Evolutionary conservation across 2,888 invertebrate genomes (phyloP).

Genomic region (Melieria crassipennis): DNA sequence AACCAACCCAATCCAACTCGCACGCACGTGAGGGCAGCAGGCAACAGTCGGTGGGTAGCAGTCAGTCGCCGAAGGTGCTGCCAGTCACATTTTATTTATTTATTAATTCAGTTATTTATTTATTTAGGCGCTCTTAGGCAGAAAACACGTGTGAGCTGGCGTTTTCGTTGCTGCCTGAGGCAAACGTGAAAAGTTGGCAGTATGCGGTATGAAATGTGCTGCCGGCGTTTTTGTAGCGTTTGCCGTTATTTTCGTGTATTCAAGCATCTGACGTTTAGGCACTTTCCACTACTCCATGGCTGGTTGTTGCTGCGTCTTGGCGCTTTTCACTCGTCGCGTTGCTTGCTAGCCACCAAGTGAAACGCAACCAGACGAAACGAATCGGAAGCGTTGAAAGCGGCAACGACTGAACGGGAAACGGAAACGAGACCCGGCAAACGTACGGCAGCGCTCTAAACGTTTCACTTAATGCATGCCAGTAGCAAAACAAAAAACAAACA

Average conservation of each 20-base stretch:
- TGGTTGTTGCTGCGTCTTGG: not conserved
- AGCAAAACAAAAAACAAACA: too few relatives aligned
- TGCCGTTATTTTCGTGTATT: not conserved
- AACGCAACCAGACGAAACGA: too few relatives aligned
- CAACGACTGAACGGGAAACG: not conserved
- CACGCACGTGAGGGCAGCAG: not conserved
- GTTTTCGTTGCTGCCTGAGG: not conserved
- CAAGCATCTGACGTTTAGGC: not conserved
- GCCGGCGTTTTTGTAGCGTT: not conserved
- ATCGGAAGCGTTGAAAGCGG: too few relatives aligned
- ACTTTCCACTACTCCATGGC: not conserved
- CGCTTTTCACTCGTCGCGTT: not conserved
- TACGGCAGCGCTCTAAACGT: conserved; percentile 10
- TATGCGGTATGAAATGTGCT: not conserved
- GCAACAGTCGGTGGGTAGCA: too few relatives aligned
- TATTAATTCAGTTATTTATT: not conserved
- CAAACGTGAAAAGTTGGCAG: too few relatives aligned
- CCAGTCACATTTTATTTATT: not conserved
- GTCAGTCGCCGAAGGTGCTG: too few relatives aligned
- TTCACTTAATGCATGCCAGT: not conserved
- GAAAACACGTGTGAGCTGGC: not conserved
- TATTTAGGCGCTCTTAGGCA: conserved; percentile 12
- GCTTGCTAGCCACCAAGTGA: not conserved
- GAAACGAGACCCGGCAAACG: conserved; percentile 17
- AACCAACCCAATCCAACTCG: not conserved